Evolutionary conservation across 2,797 vertebrate species (phyloP), one percentile per base, ranked within the genome.

Genomic region (Chrysocyon brachyurus): DNA sequence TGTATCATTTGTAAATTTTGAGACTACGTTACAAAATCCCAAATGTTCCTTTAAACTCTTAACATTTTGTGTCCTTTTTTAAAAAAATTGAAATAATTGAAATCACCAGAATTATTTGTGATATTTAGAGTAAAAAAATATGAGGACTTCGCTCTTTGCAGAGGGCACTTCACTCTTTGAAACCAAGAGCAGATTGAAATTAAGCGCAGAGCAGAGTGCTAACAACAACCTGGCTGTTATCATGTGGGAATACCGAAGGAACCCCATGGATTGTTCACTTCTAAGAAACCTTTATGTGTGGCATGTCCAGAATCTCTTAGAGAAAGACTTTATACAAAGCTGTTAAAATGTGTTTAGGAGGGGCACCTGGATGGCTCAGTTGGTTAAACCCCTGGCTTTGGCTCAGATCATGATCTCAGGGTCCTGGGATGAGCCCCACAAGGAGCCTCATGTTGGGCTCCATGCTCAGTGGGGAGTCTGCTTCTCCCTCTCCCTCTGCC

Each of bases 1-100:
- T 90, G 0, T 87, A 79, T 49, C 66, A 89, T 49, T 61, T 86
- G 14, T 77, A 89, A 87, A 94, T 61, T 94, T 75, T 75, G 14
- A 90, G 40, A 40, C 17, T 61, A 12, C 9, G 6, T 77, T 94
- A 68, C 70, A 31, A 33, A 22, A 86, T 78, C 26, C 63, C 40
- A 26, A 90, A 33, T 54, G 11, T 9, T 73, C 17, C 66, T 75
- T 57, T 92, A 88, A 88, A 81, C 3, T 24, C 63, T 79, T 79
- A 94, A 75, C 11, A 63, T 36, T 33, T 17, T 54, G 10, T 84
- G 12, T 75, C 92, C 73, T 93, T 40, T 36, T 75, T 9, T 73
- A 73, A 81, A 81, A 87, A 72, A 61, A 31, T 40, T 24, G 36
- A 85, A 64, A 19, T 40, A 31, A 49, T 19, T 63, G 31, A 59